Evolutionary conservation across 1,140 invertebrate species (phyloP).

Genomic region (Rhopalosiphum padi): DNA sequence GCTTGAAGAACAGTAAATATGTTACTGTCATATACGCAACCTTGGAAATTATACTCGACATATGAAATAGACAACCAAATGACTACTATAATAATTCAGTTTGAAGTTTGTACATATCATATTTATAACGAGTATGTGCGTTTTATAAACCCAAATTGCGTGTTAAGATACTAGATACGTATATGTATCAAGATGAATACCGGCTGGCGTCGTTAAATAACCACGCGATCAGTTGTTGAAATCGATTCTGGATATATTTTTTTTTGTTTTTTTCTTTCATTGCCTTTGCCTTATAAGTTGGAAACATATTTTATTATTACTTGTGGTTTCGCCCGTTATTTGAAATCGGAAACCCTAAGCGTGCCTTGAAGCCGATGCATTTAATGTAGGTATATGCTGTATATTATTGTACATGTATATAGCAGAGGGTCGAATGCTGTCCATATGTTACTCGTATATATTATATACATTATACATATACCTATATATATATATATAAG

Average conservation of each 20-base stretch:
- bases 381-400: background rate
- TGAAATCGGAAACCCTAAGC: constrained; percentile 54
- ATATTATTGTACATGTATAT: background rate
- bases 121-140: constrained; percentile 29
- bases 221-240: constrained; percentile 34
- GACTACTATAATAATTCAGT: constrained; percentile 17
- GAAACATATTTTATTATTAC: constrained; percentile 19
- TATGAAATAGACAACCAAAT: constrained; percentile 10
- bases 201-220: constrained; percentile 16
- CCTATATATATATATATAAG: background rate
- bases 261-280: background rate
- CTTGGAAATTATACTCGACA: constrained; percentile 35
- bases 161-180: background rate
- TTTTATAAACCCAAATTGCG: background rate
- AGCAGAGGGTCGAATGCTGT: background rate
- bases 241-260: constrained; percentile 19
- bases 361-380: constrained; percentile 12
- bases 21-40: background rate
- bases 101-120: background rate
- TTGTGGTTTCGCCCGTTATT: constrained; percentile 44
- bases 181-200: background rate
- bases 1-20: background rate
- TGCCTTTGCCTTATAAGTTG: background rate
- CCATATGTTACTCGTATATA: constrained; percentile 14
- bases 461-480: too few species aligned